Evolutionary conservation across 2,113 vertebrate species (phyloP).

Genomic region (Hippocampus comes): DNA sequence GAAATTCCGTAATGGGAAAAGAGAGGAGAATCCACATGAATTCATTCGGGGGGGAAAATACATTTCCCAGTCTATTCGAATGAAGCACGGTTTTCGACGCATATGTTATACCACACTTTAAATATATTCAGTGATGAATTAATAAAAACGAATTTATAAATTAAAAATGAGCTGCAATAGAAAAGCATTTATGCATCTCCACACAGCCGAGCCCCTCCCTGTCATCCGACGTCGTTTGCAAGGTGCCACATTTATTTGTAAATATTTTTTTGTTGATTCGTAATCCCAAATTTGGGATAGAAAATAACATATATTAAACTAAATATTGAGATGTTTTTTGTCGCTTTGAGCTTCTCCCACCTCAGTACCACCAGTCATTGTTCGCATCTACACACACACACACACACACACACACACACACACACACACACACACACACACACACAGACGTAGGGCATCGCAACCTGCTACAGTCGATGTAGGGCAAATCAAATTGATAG

Average conservation of each 20-base stretch:
- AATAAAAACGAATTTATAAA: constrained; percentile 13
- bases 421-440: background rate
- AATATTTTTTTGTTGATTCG: background rate
- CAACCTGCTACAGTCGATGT: background rate
- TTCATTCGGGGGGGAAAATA: background rate
- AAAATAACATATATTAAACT: background rate
- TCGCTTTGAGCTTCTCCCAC: background rate
- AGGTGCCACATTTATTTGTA: background rate
- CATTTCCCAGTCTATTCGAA: background rate
- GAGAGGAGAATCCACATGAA: background rate
- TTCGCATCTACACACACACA: background rate
- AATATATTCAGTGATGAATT: background rate
- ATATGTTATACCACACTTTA: background rate
- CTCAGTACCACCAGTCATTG: background rate
- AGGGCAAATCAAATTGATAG: background rate
- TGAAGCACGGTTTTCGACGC: background rate
- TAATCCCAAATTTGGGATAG: background rate
- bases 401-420: background rate
- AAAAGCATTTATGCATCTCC: constrained; percentile 37
- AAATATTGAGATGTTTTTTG: background rate
- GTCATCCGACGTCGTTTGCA: background rate
- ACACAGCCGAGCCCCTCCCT: constrained; percentile 47
- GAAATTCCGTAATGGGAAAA: background rate
- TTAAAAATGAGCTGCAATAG: constrained; percentile 38
- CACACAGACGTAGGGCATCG: background rate